A percentile compares a stretch with the other conserved stretches of the same genome.
Conservation (phyloP, 2,113 vertebrate species). For the Nannobrachium achirus region DNA sequence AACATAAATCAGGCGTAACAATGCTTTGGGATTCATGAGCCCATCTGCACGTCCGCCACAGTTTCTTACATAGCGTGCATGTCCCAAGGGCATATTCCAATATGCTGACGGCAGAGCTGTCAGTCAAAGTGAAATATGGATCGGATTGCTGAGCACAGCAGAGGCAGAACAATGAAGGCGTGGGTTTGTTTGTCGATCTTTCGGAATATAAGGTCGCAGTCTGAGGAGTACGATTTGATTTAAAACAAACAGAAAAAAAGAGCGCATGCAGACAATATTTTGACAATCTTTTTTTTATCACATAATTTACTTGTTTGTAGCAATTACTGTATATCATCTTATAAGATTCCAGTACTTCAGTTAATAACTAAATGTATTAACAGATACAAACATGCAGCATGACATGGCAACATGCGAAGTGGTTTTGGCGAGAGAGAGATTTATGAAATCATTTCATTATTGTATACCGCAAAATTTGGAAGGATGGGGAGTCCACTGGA, state of each 20-base stretch:
- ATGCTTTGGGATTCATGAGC: constrained; percentile 6
- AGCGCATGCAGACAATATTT: constrained; percentile 48
- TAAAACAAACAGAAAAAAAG: neutral
- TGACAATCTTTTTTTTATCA: neutral
- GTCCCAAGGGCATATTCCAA: constrained; percentile 7
- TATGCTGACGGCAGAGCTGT: constrained; percentile 12
- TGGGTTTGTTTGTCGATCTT: constrained; percentile 24
- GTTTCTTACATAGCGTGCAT: constrained; percentile 38
- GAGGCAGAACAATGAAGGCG: constrained; percentile 33
- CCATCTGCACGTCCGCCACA: constrained; percentile 1
- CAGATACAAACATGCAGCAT: constrained; percentile 49
- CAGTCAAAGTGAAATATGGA: constrained; percentile 29
- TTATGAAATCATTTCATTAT: neutral
- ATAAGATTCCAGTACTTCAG: neutral
- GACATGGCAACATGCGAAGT: constrained; percentile 45
- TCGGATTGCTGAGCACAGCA: constrained; percentile 23
- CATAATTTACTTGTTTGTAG: neutral
- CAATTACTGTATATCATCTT: neutral
- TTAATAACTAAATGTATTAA: neutral
- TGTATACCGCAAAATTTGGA: neutral
- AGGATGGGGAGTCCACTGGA: neutral
- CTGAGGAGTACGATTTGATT: constrained; percentile 8
- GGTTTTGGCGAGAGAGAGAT: constrained; percentile 6
- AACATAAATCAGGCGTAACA: neutral
- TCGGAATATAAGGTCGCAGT: constrained; percentile 20